Conservation (phyloP, 2,888 invertebrate genomes). For the Psylliodes chrysocephalus region DNA sequence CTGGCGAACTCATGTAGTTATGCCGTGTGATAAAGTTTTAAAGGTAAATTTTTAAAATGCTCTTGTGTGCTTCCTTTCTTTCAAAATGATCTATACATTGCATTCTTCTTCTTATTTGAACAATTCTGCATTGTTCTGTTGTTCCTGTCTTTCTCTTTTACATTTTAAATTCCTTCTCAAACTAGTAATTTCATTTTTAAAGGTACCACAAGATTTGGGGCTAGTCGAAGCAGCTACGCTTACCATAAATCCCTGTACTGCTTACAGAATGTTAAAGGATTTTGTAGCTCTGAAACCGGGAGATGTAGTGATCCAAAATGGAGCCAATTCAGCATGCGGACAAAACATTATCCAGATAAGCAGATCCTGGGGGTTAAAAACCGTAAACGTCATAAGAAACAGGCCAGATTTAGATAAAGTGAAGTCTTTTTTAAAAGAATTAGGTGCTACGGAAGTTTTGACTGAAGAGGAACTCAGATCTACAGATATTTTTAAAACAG, state of each 20-base stretch:
- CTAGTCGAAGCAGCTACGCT: conserved; percentile 87
- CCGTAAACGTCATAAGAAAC: conserved; percentile 87
- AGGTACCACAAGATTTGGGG: conserved; percentile 78
- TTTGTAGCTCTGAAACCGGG: conserved; percentile 78
- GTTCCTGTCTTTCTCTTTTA: no score
- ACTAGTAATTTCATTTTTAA: no score
- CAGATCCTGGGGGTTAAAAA: conserved; percentile 77
- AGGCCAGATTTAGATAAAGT: conserved; percentile 76
- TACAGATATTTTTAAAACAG: conserved; percentile 71
- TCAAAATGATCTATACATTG: no score
- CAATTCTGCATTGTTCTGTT: no score
- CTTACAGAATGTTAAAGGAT: conserved; percentile 94
- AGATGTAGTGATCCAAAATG: conserved; percentile 95
- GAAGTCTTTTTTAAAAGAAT: conserved; percentile 70
- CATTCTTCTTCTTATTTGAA: no score
- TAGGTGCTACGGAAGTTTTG: conserved; percentile 87
- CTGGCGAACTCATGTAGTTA: conserved; percentile 80
- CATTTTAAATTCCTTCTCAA: no score
- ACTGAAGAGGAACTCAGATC: conserved; percentile 83
- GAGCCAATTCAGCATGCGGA: conserved; percentile 95
- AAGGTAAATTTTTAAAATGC: no score
- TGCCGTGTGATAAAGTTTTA: conserved; percentile 66
- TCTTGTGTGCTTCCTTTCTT: no score
- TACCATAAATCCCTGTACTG: conserved; percentile 95
- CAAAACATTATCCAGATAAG: conserved; percentile 93